Base-by-base conservation (phyloP, 1,140 invertebrate species). In the Drosophila parvula region DNA sequence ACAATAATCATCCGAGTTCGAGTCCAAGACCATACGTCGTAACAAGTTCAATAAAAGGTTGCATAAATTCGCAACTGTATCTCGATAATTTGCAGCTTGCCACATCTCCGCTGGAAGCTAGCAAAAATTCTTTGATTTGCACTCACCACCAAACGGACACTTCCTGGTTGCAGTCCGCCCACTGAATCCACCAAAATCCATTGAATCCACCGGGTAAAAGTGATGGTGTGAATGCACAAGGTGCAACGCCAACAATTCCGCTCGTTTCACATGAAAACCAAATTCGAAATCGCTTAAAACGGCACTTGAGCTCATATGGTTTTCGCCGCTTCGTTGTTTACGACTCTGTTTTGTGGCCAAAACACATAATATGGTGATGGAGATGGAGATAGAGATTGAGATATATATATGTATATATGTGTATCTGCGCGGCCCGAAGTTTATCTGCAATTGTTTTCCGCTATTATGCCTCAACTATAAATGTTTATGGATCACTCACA, bases 41-140 rank as follows among this genome's bases (percentile, higher is more conserved):
- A 71, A 73, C 73, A 65, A 81, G 74, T 77, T 81, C 79, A 81
- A 81, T 81, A 60, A 80, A 78, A 78, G 58, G 48, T 81, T 77
- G 61, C 69, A 79, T 62, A 80, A 62, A 71, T 59, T 36, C 38
- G 58, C 43, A 71, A 71, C 59, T 64, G 62, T 73, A 59, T 61
- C n/a, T 68, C 30, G 16, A 48, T 73, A 73, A 71, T 73, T 38
- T 71, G 67, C 67, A 27, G 69, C 69, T 59, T 71, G 69, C 69
- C 40, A 59, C 69, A 73, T 71, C 68, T 70, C 32, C 28, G 60
- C 40, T 51, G 18, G 59, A 41, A 62, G 60, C 47, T 16, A 22
- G 27, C 16, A 56, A 34, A 59, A 73, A 59, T 73, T 73, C 69
- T 73, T 71, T 70, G 51, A 69, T 40, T 48, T 68, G 36, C 60